Evolutionary conservation across 2,888 invertebrate genomes (phyloP).

Genomic region (Chymomyza caudatula): DNA sequence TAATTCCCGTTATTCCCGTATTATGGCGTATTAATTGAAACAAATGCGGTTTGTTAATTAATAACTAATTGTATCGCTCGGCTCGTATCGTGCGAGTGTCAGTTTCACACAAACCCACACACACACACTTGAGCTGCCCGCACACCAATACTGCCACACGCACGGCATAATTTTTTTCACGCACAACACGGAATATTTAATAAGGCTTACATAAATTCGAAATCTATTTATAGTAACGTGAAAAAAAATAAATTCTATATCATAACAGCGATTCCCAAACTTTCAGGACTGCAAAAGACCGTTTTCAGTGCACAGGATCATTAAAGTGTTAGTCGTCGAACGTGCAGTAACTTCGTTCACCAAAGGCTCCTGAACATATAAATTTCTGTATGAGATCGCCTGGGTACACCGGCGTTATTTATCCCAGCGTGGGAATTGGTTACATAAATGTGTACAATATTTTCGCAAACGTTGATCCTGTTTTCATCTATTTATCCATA

Average conservation of each 20-base stretch:
- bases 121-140: background rate
- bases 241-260: background rate
- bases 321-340: too few species aligned
- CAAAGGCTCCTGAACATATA: too few species aligned
- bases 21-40: slow-evolving; percentile 41
- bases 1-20: slow-evolving; percentile 1
- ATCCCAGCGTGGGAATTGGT: too few species aligned
- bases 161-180: background rate
- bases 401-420: too few species aligned
- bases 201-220: background rate
- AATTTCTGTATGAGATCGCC: too few species aligned
- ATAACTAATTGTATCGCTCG: slow-evolving; percentile 45
- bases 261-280: background rate
- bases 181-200: background rate
- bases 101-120: slow-evolving; percentile 18
- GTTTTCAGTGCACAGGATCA: too few species aligned
- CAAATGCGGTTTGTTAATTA: slow-evolving; percentile 53
- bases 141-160: background rate
- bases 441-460: too few species aligned
- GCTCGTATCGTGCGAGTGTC: slow-evolving; percentile 30
- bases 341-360: too few species aligned
- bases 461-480: too few species aligned
- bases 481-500: too few species aligned
- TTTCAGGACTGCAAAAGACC: background rate
- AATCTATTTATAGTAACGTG: background rate